Evolutionary conservation across 2,888 invertebrate genomes (phyloP).

Genomic region (Orchesella flavescens): DNA sequence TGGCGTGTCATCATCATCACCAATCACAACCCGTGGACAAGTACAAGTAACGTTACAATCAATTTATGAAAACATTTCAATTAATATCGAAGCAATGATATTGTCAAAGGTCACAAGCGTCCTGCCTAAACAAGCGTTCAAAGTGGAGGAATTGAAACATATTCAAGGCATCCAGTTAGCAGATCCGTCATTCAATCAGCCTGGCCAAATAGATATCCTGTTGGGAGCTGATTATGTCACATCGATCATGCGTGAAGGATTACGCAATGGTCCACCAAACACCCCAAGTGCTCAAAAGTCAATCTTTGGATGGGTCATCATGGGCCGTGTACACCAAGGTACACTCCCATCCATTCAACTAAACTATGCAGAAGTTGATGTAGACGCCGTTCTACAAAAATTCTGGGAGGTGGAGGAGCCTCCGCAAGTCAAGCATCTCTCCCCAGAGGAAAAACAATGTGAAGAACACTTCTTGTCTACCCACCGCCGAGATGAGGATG

Average conservation of each 20-base stretch:
- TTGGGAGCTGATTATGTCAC: slow-evolving; percentile 26
- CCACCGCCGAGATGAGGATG: not conserved
- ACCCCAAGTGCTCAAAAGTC: not conserved
- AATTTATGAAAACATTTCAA: not conserved
- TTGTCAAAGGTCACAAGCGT: not conserved
- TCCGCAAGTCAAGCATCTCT: too few species aligned
- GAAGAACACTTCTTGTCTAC: slow-evolving; percentile 22
- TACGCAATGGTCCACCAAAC: not conserved
- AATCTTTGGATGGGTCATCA: slow-evolving; percentile 14
- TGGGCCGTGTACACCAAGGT: too few species aligned
- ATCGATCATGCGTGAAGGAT: not conserved
- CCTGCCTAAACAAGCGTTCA: not conserved
- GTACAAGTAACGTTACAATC: not conserved
- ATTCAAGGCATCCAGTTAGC: slow-evolving; percentile 13
- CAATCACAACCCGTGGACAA: not conserved
- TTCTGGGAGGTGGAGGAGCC: slow-evolving; percentile 57
- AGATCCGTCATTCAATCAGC: slow-evolving; percentile 23
- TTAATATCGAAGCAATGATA: not conserved
- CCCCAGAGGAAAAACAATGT: slow-evolving; percentile 9
- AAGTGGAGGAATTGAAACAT: not conserved
- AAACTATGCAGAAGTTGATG: not conserved
- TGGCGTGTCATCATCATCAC: not conserved
- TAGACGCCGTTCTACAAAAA: not conserved
- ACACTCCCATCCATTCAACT: too few species aligned
- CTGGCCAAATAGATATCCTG: slow-evolving; percentile 28